Conservation (phyloP, 2,113 vertebrate species). For the Geococcyx californianus region DNA sequence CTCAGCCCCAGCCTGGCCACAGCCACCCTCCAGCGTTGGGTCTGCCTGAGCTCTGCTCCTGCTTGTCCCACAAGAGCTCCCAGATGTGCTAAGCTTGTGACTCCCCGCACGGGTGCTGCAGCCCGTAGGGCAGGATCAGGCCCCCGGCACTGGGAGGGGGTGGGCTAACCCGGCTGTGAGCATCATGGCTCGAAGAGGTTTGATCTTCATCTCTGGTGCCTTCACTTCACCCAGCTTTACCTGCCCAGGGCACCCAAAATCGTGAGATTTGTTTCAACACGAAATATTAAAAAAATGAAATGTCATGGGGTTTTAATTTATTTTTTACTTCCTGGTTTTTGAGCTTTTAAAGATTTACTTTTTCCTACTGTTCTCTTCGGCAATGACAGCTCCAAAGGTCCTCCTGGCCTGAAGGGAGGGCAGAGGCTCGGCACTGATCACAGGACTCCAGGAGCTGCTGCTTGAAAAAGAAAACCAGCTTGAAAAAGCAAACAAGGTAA, state of each 20-base stretch:
- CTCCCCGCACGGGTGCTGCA: not conserved
- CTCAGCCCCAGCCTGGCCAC: not conserved
- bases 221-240: not conserved
- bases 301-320: not conserved
- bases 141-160: not conserved
- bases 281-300: not conserved
- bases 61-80: not conserved
- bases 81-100: not conserved
- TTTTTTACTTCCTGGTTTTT: not conserved
- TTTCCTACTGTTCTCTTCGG: not conserved
- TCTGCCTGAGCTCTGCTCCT: not conserved
- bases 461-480: not conserved
- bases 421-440: not conserved
- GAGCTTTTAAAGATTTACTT: not conserved
- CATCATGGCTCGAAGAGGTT: rapidly evolving
- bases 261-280: not conserved
- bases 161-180: not conserved
- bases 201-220: not conserved
- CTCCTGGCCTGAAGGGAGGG: not conserved
- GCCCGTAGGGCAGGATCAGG: not conserved
- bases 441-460: not conserved
- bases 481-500: not conserved
- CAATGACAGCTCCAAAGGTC: rapidly evolving
- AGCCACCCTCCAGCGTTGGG: rapidly evolving
- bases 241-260: not conserved